Base-by-base conservation (phyloP, 2,888 invertebrate genomes). In the Bellardia bayeri region DNA sequence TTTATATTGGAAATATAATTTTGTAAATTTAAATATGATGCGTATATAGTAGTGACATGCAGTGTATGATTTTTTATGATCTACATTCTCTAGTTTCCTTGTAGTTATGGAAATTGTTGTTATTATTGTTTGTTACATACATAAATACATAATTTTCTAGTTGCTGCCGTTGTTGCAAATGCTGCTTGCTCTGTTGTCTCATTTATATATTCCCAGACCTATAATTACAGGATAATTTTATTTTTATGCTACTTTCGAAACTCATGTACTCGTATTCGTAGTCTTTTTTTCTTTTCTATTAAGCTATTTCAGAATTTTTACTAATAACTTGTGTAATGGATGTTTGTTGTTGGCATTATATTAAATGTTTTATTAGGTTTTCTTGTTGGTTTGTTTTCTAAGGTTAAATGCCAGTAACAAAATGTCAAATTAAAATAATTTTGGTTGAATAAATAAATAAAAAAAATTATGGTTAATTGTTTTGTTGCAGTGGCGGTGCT, bases 361-460 rank as follows among this genome's bases (percentile, higher is more conserved):
- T 58, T 69, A n/a, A 61, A 79, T 54, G 40, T 45, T 7, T 63
- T 42, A 54, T 37, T 16, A 40, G n/a, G 33, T 66, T 51, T 8
- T 51, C 23, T 16, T 23, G 2, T 51, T 14, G 14, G 16, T 76
- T 42, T 56, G 33, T 81, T 63, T 64, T 33, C 30, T 40, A 45
- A 30, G 8, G 5, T 66, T 16, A 75, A 75, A n/a, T 5, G 23
- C 51, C 3, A 16, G 63, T 37, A 56, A 71, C 42, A 72, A 79
- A 58, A 69, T 86, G 75, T 86, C 82, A 83, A 71, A 86, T 86
- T 86, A 86, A 83, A 83, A 83, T 80, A 83, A 86, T 80, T 86
- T 86, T 75, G 83, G 86, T 86, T 86, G 86, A 82, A 75, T 86
- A 83, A 83, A 83, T 80, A 75, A 69, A 85, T 56, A 23, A 23